Conservation (phyloP, 2,113 vertebrate species). For the Struthio camelus region DNA sequence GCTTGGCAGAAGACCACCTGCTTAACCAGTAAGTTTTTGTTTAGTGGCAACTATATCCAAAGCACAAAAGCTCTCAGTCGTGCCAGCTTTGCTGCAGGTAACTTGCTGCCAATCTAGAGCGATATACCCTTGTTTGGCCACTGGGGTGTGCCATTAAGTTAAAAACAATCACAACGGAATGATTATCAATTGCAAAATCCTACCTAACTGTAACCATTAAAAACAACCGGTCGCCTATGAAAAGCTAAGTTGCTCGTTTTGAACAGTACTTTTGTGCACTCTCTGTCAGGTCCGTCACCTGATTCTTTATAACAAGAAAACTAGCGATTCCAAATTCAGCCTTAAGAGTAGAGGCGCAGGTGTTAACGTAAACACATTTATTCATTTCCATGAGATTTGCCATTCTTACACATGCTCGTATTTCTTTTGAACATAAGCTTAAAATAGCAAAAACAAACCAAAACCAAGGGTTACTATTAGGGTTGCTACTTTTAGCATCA, state of each 20-base stretch:
- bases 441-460: conserved; percentile 13
- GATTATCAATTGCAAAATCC: neutral
- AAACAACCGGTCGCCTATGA: neutral
- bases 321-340: neutral
- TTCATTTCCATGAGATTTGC: neutral
- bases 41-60: neutral
- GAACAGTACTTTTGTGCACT: neutral
- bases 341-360: neutral
- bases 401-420: neutral
- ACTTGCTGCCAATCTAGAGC: neutral
- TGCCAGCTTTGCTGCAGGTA: neutral
- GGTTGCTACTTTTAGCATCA: neutral
- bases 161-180: neutral
- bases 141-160: conserved; percentile 4
- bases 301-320: neutral
- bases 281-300: neutral
- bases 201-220: neutral
- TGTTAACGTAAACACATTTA: neutral
- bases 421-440: neutral
- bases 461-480: neutral
- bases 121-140: neutral
- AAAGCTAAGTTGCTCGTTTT: neutral
- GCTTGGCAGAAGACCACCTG: neutral
- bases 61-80: neutral
- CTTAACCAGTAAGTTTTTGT: conserved; percentile 1